phyloP scores from a whole-genome alignment of 2,797 vertebrate species.

The Clarias pachynema region DNA sequence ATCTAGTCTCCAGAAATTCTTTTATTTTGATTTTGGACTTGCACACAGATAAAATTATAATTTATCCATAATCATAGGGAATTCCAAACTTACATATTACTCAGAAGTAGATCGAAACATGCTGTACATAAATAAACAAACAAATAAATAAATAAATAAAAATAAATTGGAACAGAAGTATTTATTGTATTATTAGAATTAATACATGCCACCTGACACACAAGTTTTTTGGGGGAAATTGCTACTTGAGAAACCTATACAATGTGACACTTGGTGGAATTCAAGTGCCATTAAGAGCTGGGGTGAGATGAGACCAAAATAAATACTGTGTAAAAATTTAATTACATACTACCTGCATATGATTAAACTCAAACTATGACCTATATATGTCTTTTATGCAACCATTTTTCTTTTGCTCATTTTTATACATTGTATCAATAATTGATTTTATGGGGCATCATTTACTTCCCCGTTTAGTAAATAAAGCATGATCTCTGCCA shows the following conservation, averaged over 20 bases:
- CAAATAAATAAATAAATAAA: neutral
- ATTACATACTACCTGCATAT: neutral
- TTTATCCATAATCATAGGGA: neutral
- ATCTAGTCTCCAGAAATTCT: neutral
- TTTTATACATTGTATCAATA: neutral
- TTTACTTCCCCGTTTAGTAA: neutral
- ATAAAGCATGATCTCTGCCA: slow-evolving; percentile 17
- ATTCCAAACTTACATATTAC: neutral
- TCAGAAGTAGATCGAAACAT: neutral
- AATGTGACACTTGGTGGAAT: neutral
- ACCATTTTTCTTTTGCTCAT: neutral
- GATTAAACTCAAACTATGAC: neutral
- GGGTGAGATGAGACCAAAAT: neutral
- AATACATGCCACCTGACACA: neutral
- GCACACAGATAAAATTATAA: neutral
- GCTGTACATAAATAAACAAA: neutral
- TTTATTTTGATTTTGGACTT: neutral
- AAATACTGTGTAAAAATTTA: neutral
- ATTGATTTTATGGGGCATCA: neutral
- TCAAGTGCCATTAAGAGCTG: neutral
- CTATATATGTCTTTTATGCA: neutral
- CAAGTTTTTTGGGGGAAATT: neutral
- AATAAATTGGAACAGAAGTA: neutral
- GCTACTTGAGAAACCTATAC: neutral
- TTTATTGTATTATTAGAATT: neutral